A percentile compares a stretch with the other conserved stretches of the same genome.
Evolutionary conservation across 2,113 vertebrate species (phyloP).

Genomic region (Agapornis roseicollis): DNA sequence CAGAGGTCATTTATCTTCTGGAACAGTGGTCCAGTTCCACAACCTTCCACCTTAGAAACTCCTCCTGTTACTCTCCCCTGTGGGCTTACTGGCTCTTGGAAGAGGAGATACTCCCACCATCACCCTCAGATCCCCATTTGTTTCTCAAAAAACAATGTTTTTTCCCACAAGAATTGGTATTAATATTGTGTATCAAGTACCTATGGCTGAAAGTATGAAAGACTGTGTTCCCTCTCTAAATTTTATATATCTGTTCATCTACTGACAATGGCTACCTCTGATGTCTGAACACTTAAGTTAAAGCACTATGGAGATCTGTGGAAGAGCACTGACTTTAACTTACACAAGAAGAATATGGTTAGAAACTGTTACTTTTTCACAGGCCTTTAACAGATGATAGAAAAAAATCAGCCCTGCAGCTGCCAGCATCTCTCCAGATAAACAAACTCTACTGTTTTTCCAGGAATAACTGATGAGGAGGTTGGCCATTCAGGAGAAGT

Average conservation of each 20-base stretch:
- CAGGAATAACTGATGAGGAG: neutral
- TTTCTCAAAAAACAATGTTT: neutral
- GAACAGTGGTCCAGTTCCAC: neutral
- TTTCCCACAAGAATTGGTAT: neutral
- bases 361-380: neutral
- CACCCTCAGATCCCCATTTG: neutral
- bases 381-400: neutral
- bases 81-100: neutral
- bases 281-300: neutral
- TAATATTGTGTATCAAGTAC: neutral
- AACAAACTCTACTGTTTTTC: neutral
- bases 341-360: neutral
- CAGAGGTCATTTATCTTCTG: neutral
- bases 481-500: neutral
- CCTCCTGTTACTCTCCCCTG: neutral
- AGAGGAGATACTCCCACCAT: neutral
- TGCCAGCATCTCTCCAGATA: neutral
- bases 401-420: neutral
- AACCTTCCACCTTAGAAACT: neutral
- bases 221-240: neutral
- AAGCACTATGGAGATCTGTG: neutral
- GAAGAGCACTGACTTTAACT: neutral
- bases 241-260: neutral
- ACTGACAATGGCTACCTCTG: neutral
- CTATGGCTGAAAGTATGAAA: neutral